These are phyloP conservation scores for Scomberomorus guttatus DNA, from an alignment of 2,797 vertebrate genomes.

Conservation along the genomic window DNA sequence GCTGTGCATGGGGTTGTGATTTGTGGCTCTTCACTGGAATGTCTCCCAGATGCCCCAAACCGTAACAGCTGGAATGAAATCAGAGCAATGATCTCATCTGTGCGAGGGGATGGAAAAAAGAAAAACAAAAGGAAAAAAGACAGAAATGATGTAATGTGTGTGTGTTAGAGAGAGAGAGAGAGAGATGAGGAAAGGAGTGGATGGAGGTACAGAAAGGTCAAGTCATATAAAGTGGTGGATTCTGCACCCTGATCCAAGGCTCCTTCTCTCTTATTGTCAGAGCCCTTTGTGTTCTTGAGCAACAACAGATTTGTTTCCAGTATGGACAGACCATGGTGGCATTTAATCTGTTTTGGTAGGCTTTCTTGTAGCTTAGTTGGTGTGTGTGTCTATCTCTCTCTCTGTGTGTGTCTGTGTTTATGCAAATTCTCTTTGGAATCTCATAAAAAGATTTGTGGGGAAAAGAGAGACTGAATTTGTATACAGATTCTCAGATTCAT, in stretches of 20 bases:
- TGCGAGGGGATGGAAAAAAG: conserved; percentile 50
- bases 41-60: conserved; percentile 66
- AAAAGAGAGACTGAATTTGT: conserved; percentile 2
- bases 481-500: conserved; percentile 20
- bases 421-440: conserved; percentile 5
- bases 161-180: conserved; percentile 17
- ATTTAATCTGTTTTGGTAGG: conserved; percentile 22
- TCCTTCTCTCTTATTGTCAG: neutral
- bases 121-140: conserved; percentile 44
- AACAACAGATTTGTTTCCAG: conserved; percentile 23
- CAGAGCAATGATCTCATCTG: conserved; percentile 72
- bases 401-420: conserved; percentile 1
- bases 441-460: neutral
- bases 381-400: neutral
- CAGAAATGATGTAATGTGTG: conserved; percentile 49
- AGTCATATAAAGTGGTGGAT: conserved; percentile 13
- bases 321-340: neutral
- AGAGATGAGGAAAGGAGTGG: conserved; percentile 17
- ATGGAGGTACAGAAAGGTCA: conserved; percentile 21
- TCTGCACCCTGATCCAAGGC: neutral
- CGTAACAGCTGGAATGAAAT: conserved; percentile 73
- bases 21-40: conserved; percentile 58
- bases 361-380: neutral
- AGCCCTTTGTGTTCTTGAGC: conserved; percentile 25
- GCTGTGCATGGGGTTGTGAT: conserved; percentile 49